Evolutionary conservation across 2,797 vertebrate species (phyloP).

Genomic region (Smutsia temminckii): DNA sequence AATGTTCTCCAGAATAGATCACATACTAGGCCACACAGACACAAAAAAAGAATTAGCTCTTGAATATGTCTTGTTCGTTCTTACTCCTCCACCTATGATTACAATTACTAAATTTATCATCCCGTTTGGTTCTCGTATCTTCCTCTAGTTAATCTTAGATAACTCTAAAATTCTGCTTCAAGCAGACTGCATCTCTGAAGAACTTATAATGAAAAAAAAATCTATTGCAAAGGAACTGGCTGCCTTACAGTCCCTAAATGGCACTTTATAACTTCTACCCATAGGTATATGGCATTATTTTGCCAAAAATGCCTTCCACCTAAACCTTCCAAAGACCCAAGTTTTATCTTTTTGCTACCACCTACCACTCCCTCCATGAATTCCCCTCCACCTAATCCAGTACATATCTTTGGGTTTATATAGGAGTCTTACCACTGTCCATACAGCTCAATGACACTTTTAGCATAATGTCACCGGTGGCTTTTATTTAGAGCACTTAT

Average conservation of each 20-base stretch:
- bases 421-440: neutral
- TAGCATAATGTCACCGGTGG: neutral
- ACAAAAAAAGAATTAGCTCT: neutral
- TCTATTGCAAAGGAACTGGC: neutral
- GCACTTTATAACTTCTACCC: neutral
- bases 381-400: neutral
- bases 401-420: neutral
- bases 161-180: conserved; percentile 21
- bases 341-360: neutral
- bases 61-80: neutral
- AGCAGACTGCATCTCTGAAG: neutral
- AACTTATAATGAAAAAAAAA: neutral
- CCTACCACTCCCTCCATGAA: neutral
- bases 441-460: neutral
- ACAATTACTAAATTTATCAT: neutral
- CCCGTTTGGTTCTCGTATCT: neutral
- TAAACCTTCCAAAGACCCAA: neutral
- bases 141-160: neutral
- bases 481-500: neutral
- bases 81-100: neutral
- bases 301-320: neutral
- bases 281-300: neutral
- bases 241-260: neutral
- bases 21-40: no score
- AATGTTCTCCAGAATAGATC: no score